A percentile compares a stretch with the other conserved stretches of the same genome.
These are phyloP conservation scores for Calliopum simillimum DNA, from an alignment of 2,888 invertebrate genomes.

Conservation along the genomic window DNA sequence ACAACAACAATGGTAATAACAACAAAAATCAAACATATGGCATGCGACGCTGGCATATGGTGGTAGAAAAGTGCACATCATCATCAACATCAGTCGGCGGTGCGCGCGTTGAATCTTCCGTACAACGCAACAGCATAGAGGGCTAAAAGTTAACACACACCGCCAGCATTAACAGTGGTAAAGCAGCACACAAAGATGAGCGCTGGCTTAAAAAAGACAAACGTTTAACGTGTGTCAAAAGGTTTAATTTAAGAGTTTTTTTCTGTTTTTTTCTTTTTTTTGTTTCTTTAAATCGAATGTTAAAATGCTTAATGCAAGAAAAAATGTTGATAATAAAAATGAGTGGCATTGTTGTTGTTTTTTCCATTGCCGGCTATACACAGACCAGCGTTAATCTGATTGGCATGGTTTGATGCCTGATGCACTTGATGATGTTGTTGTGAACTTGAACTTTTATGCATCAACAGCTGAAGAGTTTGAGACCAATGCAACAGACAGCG, in stretches of 20 bases:
- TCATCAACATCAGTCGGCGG: not conserved
- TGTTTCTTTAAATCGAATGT: not conserved
- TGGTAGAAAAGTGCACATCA: not conserved
- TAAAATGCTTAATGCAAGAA: conserved; percentile 15
- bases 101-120: not conserved
- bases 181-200: not conserved
- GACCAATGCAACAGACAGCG: too few species aligned
- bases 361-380: not conserved
- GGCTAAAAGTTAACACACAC: not conserved
- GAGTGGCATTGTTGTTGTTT: not conserved
- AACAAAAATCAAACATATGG: not conserved
- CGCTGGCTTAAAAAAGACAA: not conserved
- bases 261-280: not conserved
- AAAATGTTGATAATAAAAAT: conserved; percentile 29
- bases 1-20: not conserved
- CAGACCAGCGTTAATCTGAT: conserved; percentile 30
- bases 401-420: not conserved
- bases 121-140: not conserved
- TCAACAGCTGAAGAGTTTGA: too few species aligned
- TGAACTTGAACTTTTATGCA: too few species aligned
- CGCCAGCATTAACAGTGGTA: too few species aligned
- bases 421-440: too few species aligned
- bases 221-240: conserved; percentile 32
- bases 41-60: not conserved
- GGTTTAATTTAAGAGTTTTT: conserved; percentile 15